Conservation (phyloP, 37 sponge, comb jelly and placozoan genomes). For the Beroe ovata region DNA sequence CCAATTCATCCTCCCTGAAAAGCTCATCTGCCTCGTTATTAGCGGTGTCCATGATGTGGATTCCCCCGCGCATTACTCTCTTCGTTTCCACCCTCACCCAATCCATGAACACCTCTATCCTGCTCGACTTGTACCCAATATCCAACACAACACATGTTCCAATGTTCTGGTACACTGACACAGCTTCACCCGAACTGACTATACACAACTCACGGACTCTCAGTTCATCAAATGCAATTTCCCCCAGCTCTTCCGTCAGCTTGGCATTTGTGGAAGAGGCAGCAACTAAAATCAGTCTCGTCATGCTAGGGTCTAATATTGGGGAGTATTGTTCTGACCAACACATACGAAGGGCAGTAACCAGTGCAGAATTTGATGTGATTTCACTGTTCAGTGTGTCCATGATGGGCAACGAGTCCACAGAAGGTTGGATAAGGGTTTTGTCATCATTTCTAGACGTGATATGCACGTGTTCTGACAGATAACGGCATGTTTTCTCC, state of each 20-base stretch:
- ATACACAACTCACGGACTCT: neutral
- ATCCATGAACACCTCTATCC: neutral
- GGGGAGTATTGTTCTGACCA: conserved; percentile 1
- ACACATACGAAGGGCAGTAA: neutral
- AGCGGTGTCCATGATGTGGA: neutral
- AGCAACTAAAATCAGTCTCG: neutral
- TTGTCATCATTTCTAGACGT: neutral
- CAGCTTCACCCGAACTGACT: neutral
- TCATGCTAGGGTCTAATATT: neutral
- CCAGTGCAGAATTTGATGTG: neutral
- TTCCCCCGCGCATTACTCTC: neutral
- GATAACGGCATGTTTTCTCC: conserved; percentile 25
- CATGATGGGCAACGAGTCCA: neutral
- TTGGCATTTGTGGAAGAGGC: neutral
- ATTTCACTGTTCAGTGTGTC: neutral
- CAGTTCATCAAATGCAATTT: neutral
- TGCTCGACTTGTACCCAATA: neutral
- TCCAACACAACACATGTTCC: conserved; percentile 9
- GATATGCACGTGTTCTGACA: conserved; percentile 9
- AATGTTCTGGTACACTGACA: neutral
- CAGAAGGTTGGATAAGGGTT: neutral
- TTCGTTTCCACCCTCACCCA: neutral
- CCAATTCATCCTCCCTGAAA: neutral
- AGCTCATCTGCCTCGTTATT: neutral
- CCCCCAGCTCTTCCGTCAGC: neutral